Percentiles rank a stretch among this genome's conserved stretches.
phyloP scores from a whole-genome alignment of 2,797 vertebrate species.

The Gallinago nigripennis region DNA sequence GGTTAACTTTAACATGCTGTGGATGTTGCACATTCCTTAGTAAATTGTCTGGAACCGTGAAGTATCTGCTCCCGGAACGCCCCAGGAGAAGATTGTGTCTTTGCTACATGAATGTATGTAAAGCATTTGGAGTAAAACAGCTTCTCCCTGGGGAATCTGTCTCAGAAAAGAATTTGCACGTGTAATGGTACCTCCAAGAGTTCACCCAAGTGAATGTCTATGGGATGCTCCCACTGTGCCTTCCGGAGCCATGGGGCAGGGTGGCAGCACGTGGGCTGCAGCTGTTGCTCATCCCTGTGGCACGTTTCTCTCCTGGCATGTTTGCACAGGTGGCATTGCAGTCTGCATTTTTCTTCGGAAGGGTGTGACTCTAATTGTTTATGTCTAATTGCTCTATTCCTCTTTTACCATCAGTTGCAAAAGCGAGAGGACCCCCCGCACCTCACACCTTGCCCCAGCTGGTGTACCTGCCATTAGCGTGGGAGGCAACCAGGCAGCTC shows the following conservation, averaged over 20 bases:
- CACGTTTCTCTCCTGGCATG: background rate
- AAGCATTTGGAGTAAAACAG: background rate
- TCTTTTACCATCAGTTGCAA: background rate
- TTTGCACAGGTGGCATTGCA: background rate
- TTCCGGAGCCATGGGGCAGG: background rate
- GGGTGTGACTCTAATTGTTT: background rate
- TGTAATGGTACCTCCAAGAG: background rate
- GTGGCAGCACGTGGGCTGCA: background rate
- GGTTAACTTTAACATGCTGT: background rate
- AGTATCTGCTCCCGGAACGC: background rate
- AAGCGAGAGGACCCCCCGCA: accelerated
- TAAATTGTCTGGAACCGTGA: background rate
- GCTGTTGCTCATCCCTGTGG: background rate
- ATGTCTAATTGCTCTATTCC: background rate
- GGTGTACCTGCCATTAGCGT: accelerated
- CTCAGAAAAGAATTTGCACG: background rate
- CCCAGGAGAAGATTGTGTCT: background rate
- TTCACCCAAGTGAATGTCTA: background rate
- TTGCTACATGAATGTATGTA: background rate
- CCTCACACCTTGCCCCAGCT: background rate
- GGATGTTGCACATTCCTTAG: background rate
- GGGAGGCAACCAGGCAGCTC: background rate
- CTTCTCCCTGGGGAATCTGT: background rate
- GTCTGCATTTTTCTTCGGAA: background rate
- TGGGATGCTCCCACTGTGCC: background rate